phyloP scores from a whole-genome alignment of 2,888 invertebrate genomes.

The Spisula subtruncata region DNA sequence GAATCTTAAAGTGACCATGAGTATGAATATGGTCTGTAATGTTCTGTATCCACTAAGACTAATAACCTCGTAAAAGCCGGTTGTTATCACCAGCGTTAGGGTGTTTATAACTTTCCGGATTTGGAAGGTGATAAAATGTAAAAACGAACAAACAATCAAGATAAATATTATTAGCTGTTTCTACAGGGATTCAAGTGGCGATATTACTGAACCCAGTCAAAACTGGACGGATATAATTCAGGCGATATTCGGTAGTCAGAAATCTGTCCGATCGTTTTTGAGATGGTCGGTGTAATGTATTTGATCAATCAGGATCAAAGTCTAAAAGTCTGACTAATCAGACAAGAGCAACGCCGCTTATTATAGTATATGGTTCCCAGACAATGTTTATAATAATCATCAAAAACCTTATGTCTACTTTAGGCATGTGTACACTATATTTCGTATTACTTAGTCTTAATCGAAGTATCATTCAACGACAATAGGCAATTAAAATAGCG shows the following conservation, averaged over 20 bases:
- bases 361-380: background rate
- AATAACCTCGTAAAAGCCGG: conserved; percentile 10
- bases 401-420: background rate
- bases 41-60: no score
- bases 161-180: conserved; percentile 47
- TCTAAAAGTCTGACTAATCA: background rate
- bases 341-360: background rate
- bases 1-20: no score
- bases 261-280: background rate
- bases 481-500: conserved; percentile 28
- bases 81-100: conserved; percentile 25
- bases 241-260: background rate
- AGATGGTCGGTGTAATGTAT: background rate
- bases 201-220: background rate
- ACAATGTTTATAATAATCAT: background rate
- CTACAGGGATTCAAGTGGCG: conserved; percentile 19
- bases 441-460: background rate
- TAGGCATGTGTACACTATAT: background rate
- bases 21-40: no score
- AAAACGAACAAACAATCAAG: conserved; percentile 44
- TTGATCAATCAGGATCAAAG: background rate
- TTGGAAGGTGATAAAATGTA: conserved; percentile 54
- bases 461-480: background rate
- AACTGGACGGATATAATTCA: background rate
- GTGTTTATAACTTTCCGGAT: conserved; percentile 54